These are phyloP conservation scores for Zaprionus lachaisei DNA, from an alignment of 1,140 invertebrate genomes.

Conservation along the genomic window DNA sequence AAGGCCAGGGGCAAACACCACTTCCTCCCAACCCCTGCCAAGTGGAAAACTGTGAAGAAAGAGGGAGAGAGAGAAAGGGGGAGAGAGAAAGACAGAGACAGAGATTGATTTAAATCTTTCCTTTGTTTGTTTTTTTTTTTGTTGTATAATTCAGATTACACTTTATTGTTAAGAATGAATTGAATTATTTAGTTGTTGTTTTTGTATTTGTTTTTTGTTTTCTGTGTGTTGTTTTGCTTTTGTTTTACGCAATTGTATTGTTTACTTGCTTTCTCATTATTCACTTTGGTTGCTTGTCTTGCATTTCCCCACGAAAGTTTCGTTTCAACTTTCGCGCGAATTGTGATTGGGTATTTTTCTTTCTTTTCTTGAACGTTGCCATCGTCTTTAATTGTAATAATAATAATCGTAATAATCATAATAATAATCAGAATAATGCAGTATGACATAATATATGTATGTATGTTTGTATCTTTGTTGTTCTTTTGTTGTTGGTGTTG, in stretches of 20 bases:
- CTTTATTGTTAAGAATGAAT: slow-evolving; percentile 84
- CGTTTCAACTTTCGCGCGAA: slow-evolving; percentile 37
- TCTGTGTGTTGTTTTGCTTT: slow-evolving; percentile 16
- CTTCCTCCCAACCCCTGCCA: neutral
- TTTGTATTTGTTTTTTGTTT: slow-evolving; percentile 33
- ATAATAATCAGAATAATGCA: slow-evolving; percentile 73
- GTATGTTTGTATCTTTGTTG: slow-evolving; percentile 37
- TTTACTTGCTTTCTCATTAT: slow-evolving; percentile 35
- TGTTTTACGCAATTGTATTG: slow-evolving; percentile 1
- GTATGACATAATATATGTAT: slow-evolving; percentile 63
- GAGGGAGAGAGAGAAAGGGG: neutral
- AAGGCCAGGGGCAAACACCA: slow-evolving; percentile 6
- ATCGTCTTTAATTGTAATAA: slow-evolving; percentile 56
- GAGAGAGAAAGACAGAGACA: slow-evolving; percentile 2
- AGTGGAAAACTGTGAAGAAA: neutral
- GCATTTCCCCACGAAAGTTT: slow-evolving; percentile 29
- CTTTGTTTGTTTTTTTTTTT: slow-evolving; percentile 33
- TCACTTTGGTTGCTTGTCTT: slow-evolving; percentile 28
- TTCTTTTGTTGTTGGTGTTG: slow-evolving; percentile 28
- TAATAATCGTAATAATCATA: slow-evolving; percentile 63
- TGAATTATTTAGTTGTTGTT: slow-evolving; percentile 73
- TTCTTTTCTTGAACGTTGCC: neutral
- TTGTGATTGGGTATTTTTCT: slow-evolving; percentile 32
- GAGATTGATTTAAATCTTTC: slow-evolving; percentile 15
- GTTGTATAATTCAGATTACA: slow-evolving; percentile 84